Conservation (phyloP, 2,113 vertebrate species). For the Canis aureus region DNA sequence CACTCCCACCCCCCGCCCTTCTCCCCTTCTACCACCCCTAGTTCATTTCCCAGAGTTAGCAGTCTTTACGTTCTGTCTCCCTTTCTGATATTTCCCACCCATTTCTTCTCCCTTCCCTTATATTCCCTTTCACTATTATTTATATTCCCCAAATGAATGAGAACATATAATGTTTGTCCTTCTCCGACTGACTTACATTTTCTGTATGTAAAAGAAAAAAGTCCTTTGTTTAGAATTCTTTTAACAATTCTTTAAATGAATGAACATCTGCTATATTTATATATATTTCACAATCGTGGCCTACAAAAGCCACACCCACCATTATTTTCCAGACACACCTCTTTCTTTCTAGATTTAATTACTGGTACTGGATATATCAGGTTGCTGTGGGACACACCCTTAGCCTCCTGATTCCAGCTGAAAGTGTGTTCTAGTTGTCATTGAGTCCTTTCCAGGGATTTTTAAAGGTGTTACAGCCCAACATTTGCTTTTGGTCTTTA, state of each 20-base stretch:
- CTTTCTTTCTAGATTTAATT: neutral
- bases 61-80: no score
- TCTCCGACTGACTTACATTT: neutral
- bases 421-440: neutral
- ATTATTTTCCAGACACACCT: neutral
- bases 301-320: neutral
- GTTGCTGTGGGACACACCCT: neutral
- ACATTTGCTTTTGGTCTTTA: slow-evolving; percentile 25
- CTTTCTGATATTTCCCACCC: no score
- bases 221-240: neutral
- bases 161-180: no score
- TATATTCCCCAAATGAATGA: no score
- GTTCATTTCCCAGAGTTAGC: no score
- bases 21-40: no score
- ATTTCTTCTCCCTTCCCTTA: no score
- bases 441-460: neutral
- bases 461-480: neutral
- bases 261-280: neutral
- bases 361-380: neutral
- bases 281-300: neutral
- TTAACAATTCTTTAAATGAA: neutral
- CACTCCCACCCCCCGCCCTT: no score
- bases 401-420: neutral
- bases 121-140: no score
- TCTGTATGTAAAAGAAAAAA: slow-evolving; percentile 38